Conservation (phyloP, 1,140 invertebrate genomes). For the Scaptomyza pallida region DNA sequence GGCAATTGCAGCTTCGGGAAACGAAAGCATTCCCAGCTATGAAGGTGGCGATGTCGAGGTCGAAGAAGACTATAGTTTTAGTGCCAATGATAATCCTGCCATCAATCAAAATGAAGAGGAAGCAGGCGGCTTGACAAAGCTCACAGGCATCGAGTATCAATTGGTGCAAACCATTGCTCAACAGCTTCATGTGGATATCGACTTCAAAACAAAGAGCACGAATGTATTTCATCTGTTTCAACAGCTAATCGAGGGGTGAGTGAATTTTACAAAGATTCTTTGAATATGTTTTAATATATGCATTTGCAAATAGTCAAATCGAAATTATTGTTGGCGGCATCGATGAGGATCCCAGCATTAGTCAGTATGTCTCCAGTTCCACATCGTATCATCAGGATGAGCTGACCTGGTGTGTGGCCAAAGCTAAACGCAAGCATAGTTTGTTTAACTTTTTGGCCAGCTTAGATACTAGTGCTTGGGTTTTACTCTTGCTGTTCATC, state of each 20-base stretch:
- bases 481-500: slow-evolving; percentile 55
- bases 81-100: slow-evolving; percentile 4
- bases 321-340: slow-evolving; percentile 79
- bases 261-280: not conserved
- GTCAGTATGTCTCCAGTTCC: slow-evolving; percentile 74
- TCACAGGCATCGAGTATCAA: slow-evolving; percentile 73
- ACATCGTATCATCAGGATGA: slow-evolving; percentile 77
- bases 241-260: slow-evolving; percentile 75
- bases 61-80: slow-evolving; percentile 15
- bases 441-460: slow-evolving; percentile 75
- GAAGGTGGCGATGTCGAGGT: slow-evolving; percentile 5
- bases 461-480: slow-evolving; percentile 52
- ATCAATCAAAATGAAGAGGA: slow-evolving; percentile 4
- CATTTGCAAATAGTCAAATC: slow-evolving; percentile 51
- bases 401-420: slow-evolving; percentile 79
- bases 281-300: not conserved
- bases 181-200: slow-evolving; percentile 65
- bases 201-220: slow-evolving; percentile 66
- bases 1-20: not conserved
- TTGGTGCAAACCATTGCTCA: slow-evolving; percentile 73
- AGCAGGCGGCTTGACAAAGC: slow-evolving; percentile 1
- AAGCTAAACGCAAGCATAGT: slow-evolving; percentile 56
- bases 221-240: slow-evolving; percentile 78
- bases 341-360: slow-evolving; percentile 77
- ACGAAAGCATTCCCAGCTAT: not conserved